Evolutionary conservation across 2,113 vertebrate genomes (phyloP), one percentile per base, ranked within the genome.

Genomic region (Hymenochirus boettgeri): DNA sequence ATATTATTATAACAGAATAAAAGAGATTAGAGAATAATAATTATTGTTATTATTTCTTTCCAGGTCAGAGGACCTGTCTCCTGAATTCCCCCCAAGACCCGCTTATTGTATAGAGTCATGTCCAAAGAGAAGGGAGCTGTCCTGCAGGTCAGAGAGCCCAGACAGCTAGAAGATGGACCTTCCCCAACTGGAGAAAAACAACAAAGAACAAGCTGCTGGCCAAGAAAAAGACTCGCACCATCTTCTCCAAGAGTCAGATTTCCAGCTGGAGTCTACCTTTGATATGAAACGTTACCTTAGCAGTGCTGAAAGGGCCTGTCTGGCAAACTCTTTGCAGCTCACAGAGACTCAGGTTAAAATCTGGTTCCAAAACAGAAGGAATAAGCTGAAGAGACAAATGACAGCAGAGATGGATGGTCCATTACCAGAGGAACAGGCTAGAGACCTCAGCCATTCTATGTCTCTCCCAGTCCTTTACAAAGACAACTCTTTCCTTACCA

Each of bases 201-300:
- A 9, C 62, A 89, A 89, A 88, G 60, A 85, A 39, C 69, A 85
- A 89, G 72, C 58, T 82, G 3, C 61, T 82, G 5, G 75, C 83
- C 61, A 91, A 87, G 74, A 94, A 93, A 81, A 92, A 92, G 69
- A 92, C 89, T 1, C 83, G 91, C 77, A 93, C 91, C 1, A 90
- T 92, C 62, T 93, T 93, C 71, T 93, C 90, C 70, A 91, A 91
- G 76, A 88, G 89, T 75, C 92, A 92, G 77, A 91, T 93, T 90
- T 91, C 75, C 91, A 90, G 79, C 77, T 92, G 82, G 92, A 94
- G 74, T 89, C 90, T 75, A 90, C 92, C 25, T 94, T 92, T 77
- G 91, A 91, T 50, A 85, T 89, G 83, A 92, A 94, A 67, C 84
- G 91, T 9, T 93, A 92, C 27, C 77, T 93, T 72, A 93, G 91